These are phyloP conservation scores for Strix occidentalis DNA, from an alignment of 2,797 vertebrate species.

Conservation along the genomic window DNA sequence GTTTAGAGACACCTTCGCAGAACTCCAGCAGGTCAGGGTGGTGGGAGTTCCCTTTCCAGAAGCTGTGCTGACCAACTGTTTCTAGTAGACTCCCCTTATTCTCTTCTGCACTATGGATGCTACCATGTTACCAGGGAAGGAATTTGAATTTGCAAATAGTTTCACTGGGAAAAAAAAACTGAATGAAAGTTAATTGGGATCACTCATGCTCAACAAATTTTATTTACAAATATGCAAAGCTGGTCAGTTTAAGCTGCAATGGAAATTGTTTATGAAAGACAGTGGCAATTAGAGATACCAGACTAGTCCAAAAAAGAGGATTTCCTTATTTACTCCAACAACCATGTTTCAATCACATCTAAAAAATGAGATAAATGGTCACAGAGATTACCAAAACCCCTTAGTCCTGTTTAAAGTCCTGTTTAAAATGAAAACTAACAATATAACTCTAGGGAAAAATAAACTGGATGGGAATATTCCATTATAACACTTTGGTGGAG, in stretches of 20 bases:
- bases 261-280: neutral
- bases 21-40: neutral
- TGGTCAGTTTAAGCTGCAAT: neutral
- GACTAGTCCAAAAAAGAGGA: neutral
- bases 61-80: neutral
- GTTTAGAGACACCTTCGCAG: neutral
- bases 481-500: neutral
- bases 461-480: neutral
- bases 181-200: conserved; percentile 16
- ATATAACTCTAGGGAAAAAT: neutral
- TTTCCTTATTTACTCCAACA: neutral
- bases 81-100: neutral
- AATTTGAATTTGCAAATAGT: neutral
- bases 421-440: neutral
- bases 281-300: neutral
- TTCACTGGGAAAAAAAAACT: neutral
- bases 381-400: neutral
- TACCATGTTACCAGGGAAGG: neutral
- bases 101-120: neutral
- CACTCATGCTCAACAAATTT: neutral
- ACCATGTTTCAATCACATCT: neutral
- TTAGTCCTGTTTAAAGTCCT: neutral
- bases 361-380: neutral
- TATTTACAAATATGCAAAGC: conserved; percentile 14
- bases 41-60: neutral